phyloP scores from a whole-genome alignment of 2,113 vertebrate genomes.

The Erpornis zantholeuca region DNA sequence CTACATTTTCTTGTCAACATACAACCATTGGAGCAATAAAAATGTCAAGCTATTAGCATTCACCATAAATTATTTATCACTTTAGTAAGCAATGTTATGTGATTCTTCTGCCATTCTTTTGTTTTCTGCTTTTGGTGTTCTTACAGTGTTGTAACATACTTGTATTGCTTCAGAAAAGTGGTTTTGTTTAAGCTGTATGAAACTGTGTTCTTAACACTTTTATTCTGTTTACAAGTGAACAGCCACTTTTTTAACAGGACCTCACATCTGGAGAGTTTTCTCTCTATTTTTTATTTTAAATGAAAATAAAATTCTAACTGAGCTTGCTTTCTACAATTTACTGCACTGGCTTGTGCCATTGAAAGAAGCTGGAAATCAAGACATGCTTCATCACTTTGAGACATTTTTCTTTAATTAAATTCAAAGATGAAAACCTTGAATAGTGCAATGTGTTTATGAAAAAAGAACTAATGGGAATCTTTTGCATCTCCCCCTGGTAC shows the following conservation, averaged over 20 bases:
- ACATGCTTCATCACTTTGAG: conserved; percentile 37
- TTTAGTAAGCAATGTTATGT: conserved; percentile 34
- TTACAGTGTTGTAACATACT: conserved; percentile 27
- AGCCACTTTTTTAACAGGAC: conserved; percentile 65
- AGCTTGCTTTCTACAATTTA: conserved; percentile 43
- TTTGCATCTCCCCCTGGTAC: neutral
- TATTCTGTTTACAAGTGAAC: conserved; percentile 71
- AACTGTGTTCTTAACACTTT: conserved; percentile 58
- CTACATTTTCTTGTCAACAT: conserved; percentile 30
- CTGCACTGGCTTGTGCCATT: conserved; percentile 35
- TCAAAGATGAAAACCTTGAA: conserved; percentile 18
- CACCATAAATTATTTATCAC: conserved; percentile 25
- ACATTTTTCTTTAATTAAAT: conserved; percentile 58
- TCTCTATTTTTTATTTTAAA: neutral
- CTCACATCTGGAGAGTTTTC: conserved; percentile 52
- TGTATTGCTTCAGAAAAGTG: conserved; percentile 50
- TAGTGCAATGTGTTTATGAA: neutral
- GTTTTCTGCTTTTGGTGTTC: conserved; percentile 30
- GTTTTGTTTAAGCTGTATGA: conserved; percentile 57
- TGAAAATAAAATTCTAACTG: conserved; percentile 50
- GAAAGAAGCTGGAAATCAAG: conserved; percentile 44
- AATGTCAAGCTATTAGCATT: conserved; percentile 26
- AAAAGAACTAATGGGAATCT: neutral
- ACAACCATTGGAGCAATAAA: conserved; percentile 64
- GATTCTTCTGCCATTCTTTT: conserved; percentile 36